A percentile compares a stretch with the other conserved stretches of the same genome.
Conservation (phyloP, 2,113 vertebrate genomes). For the Eonycteris spelaea region DNA sequence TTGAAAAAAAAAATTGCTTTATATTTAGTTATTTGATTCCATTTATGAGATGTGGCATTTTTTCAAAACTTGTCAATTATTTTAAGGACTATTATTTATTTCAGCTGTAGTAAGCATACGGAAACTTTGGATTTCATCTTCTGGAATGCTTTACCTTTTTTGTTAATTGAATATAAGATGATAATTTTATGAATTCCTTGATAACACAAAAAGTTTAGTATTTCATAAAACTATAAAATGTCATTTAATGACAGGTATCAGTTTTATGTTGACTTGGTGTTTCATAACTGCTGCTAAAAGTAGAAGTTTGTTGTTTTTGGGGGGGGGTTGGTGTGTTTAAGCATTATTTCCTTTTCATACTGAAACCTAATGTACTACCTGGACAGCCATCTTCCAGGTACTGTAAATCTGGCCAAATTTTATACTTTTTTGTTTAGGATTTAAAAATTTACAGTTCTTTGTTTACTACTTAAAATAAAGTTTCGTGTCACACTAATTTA, state of each 20-base stretch:
- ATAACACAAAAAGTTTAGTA: neutral
- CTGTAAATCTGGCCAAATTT: neutral
- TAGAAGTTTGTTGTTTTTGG: neutral
- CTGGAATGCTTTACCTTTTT: slow-evolving; percentile 31
- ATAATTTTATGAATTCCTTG: neutral
- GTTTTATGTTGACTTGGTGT: slow-evolving; percentile 12
- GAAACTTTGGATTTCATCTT: neutral
- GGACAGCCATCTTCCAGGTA: neutral
- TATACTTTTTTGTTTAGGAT: neutral
- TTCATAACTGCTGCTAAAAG: slow-evolving; percentile 8
- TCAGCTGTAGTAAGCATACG: neutral
- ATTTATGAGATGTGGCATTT: neutral
- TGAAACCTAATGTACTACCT: neutral
- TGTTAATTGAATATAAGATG: neutral
- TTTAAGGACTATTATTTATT: slow-evolving; percentile 1
- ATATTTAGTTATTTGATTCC: neutral
- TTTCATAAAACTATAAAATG: neutral
- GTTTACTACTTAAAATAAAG: neutral
- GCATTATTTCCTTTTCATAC: slow-evolving; percentile 7
- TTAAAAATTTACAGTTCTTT: slow-evolving; percentile 31
- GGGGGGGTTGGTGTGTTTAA: neutral
- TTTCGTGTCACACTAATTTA: neutral
- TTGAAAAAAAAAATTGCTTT: neutral
- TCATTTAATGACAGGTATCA: neutral
- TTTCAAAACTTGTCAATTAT: neutral